Base-by-base conservation (phyloP, 1,140 invertebrate species). In the Drosophila paulistorum region DNA sequence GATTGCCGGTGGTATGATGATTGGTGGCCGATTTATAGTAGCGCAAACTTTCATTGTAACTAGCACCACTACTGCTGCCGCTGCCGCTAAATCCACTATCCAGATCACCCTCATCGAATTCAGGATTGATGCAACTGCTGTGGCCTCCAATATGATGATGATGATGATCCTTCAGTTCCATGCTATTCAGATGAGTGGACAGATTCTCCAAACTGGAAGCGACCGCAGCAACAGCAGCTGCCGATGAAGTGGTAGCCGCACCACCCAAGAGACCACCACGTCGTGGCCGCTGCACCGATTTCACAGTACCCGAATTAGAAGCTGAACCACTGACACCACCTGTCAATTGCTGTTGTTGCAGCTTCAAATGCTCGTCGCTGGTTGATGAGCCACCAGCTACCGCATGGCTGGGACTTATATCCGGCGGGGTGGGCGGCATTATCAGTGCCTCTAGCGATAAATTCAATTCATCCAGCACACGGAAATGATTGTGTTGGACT, bases 381-480 rank as follows among this genome's bases (percentile, higher is more conserved):
- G 1, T 26, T 58, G 6, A 54, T 55, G 23, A 51, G 7, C 45
- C 45, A 51, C 63, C 51, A 14, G 77, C 45, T 1, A 67, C 66
- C 6, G 17, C 80, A n/a, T 90, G 77, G 54, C 77, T 90, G 57
- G 90, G 85, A 61, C 85, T 87, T 4, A 90, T 70, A 17, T 91
- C 82, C 4, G 83, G 90, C 35, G 91, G 90, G 1, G 90, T 92
- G 11, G 85, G 93, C n/a, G 96, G 96, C 96, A 97, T 97, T 48
- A 97, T 93, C 94, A 97, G 95, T 17, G 96, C 96, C 93, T 97
- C 97, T 55, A 97, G 95, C 74, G 96, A 96, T 33, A 97, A 94
- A 93, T 97, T 97, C 42, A 97, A 93, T 91, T 97, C 96, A 61
- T 96, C 96, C 61, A 97, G 94, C 73, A 97, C 96, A 73, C 96